Percentiles rank a stretch among this genome's conserved stretches.
These are phyloP conservation scores for Pelosia muscerda DNA, from an alignment of 2,888 invertebrate species.

Conservation along the genomic window DNA sequence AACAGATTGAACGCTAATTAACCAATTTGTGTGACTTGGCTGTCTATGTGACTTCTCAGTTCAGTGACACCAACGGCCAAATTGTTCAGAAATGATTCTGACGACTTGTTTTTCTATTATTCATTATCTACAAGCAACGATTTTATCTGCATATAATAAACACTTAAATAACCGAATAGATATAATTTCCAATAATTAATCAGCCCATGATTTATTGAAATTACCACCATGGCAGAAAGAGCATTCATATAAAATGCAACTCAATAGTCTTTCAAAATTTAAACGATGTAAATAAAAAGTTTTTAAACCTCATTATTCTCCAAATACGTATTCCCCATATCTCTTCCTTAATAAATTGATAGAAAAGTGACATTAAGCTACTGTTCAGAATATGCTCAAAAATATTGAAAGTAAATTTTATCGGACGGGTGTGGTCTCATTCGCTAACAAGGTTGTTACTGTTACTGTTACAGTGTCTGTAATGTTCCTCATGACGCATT, in stretches of 20 bases:
- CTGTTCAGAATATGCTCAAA: background rate
- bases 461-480: slow-evolving; percentile 46
- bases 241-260: background rate
- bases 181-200: background rate
- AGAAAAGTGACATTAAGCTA: background rate
- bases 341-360: background rate
- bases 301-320: too few relatives aligned
- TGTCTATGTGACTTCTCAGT: background rate
- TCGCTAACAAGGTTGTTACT: slow-evolving; percentile 61
- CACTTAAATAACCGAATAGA: too few relatives aligned
- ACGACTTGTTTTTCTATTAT: background rate
- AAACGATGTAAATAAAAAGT: too few relatives aligned
- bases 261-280: too few relatives aligned
- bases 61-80: background rate
- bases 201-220: background rate
- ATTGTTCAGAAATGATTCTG: background rate
- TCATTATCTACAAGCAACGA: background rate
- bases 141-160: too few relatives aligned
- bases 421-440: slow-evolving; percentile 42
- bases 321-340: background rate
- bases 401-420: slow-evolving; percentile 30
- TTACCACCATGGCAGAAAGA: background rate
- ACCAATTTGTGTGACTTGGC: background rate
- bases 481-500: slow-evolving; percentile 50
- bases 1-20: background rate